Evolutionary conservation across 2,113 vertebrate genomes (phyloP), one percentile per base, ranked within the genome.

Genomic region (Takifugu flavidus): DNA sequence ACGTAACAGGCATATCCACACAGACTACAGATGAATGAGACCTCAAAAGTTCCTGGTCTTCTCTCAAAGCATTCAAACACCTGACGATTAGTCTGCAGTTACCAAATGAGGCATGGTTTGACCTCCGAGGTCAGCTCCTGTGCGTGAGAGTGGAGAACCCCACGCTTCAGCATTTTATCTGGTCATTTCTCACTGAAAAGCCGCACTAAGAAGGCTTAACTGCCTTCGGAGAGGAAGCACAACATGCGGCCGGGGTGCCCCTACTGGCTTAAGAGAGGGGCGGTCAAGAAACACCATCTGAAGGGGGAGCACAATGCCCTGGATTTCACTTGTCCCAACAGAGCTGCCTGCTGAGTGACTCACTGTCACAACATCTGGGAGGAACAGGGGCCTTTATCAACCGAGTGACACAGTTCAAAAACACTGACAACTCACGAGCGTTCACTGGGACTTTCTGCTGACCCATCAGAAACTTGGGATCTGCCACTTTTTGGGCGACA

Each of bases 141-240:
- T 66, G 56, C n/a, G 34, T 53, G 63, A 72, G 67, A 72, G 56
- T 43, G 59, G 65, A 77, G 67, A 45, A 68, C 64, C 65, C 65
- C 56, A 49, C 53, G 74, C 69, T 64, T 60, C 49, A 43, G 42
- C 74, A 85, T 81, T 77, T 90, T 89, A 87, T 85, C 87, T 80
- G 84, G 86, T 90, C 86, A 88, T 83, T 69, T 87, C 81, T 82
- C 75, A 87, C 89, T 87, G 80, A 65, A 64, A 65, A 53, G 49
- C 42, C 53, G 68, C 59, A 52, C 56, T 55, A 77, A 67, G 56
- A 72, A 69, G 85, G 82, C 82, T 84, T 83, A 84, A 49, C 59
- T 6, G 51, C 65, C 56, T 65, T 25, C 49, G 58, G 53, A 78
- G 59, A 77, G 67, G 75, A 82, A 88, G 77, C 69, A 84, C 59